Conservation (phyloP, 2,797 vertebrate species). For the Sphaeramia orbicularis region DNA sequence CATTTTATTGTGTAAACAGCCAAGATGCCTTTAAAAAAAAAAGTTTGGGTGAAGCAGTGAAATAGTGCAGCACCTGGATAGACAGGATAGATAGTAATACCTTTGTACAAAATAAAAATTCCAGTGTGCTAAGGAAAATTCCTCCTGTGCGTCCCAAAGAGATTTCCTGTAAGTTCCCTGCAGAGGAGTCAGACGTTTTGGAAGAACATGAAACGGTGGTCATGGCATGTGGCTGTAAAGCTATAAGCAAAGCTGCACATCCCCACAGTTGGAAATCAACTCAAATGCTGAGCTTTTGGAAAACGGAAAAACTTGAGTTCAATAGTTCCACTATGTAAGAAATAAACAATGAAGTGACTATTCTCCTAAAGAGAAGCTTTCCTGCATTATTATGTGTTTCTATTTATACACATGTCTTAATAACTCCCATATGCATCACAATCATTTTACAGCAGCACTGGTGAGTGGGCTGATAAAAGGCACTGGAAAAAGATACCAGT, state of each 20-base stretch:
- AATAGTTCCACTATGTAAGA: slow-evolving; percentile 55
- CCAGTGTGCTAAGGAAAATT: slow-evolving; percentile 56
- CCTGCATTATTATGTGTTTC: slow-evolving; percentile 58
- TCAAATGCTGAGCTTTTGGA: slow-evolving; percentile 57
- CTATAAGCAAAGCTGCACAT: slow-evolving; percentile 66
- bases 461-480: slow-evolving; percentile 36
- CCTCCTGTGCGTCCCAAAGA: slow-evolving; percentile 35
- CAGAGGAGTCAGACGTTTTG: slow-evolving; percentile 49
- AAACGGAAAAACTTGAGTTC: slow-evolving; percentile 38
- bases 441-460: slow-evolving; percentile 44
- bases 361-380: slow-evolving; percentile 47
- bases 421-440: slow-evolving; percentile 68
- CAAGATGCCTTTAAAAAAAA: not conserved
- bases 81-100: slow-evolving; percentile 10
- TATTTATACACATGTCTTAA: slow-evolving; percentile 64
- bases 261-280: slow-evolving; percentile 56
- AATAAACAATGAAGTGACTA: slow-evolving; percentile 65
- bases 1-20: not conserved
- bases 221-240: slow-evolving; percentile 49
- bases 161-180: slow-evolving; percentile 57
- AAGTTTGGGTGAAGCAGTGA: slow-evolving; percentile 1
- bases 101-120: slow-evolving; percentile 39
- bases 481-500: slow-evolving; percentile 43
- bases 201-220: slow-evolving; percentile 65
- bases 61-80: slow-evolving; percentile 7